A percentile compares a stretch with the other conserved stretches of the same genome.
phyloP scores from a whole-genome alignment of 2,113 vertebrate genomes.

The Callorhinus ursinus region DNA sequence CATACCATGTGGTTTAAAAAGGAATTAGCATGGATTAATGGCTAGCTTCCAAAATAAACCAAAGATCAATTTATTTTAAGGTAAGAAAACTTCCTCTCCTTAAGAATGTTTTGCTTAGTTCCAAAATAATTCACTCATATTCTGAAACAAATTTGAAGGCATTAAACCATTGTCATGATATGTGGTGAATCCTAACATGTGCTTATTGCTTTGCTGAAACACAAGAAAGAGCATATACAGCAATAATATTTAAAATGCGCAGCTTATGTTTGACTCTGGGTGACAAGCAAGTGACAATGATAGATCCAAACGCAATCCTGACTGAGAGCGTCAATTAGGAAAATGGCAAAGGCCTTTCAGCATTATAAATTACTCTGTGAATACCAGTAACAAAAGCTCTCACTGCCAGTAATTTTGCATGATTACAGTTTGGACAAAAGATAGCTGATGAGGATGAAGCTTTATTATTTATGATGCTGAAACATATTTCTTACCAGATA shows the following conservation, averaged over 20 bases:
- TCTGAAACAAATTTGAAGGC: not conserved
- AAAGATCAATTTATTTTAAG: not conserved
- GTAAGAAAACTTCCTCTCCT: not conserved
- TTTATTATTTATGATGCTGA: conserved; percentile 56
- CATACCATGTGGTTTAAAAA: not conserved
- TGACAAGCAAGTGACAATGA: conserved; percentile 74
- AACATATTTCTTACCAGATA: conserved; percentile 52
- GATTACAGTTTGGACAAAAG: conserved; percentile 77
- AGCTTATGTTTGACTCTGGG: conserved; percentile 21
- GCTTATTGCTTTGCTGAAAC: not conserved
- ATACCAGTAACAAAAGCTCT: conserved; percentile 63
- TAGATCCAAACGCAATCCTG: conserved; percentile 71
- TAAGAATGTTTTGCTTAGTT: not conserved
- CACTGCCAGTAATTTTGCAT: conserved; percentile 69
- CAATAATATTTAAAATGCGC: conserved; percentile 50
- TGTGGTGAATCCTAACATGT: not conserved
- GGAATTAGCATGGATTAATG: not conserved
- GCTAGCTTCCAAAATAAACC: not conserved
- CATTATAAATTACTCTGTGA: conserved; percentile 70
- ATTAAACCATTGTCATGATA: not conserved
- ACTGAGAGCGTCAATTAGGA: conserved; percentile 68
- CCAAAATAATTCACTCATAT: not conserved
- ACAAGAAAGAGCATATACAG: not conserved
- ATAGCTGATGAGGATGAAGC: conserved; percentile 70
- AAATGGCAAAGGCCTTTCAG: conserved; percentile 75